Percentiles rank a stretch among this genome's conserved stretches.
Evolutionary conservation across 1,140 invertebrate genomes (phyloP).

Genomic region (Pseudomyrmex flavicornis): DNA sequence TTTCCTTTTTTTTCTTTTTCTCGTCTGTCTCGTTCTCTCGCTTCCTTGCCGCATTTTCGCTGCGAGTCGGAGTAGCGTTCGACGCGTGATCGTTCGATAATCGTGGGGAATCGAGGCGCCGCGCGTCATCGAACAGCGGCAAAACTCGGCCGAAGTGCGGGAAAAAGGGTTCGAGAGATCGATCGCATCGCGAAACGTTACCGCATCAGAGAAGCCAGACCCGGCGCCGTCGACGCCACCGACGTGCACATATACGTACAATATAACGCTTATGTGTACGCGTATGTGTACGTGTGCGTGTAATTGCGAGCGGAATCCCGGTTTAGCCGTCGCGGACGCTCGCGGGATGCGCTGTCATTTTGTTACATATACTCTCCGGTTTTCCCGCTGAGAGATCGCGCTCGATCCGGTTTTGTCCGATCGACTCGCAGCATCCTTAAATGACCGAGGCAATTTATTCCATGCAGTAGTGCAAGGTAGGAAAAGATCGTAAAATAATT

Average conservation of each 20-base stretch:
- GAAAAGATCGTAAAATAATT: too few species aligned
- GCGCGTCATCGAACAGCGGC: constrained; percentile 24
- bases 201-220: constrained; percentile 19
- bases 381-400: constrained; percentile 4
- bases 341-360: constrained; percentile 24
- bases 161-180: constrained; percentile 34
- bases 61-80: constrained; percentile 57
- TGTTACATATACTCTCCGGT: not conserved
- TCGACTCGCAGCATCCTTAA: not conserved
- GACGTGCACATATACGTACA: not conserved
- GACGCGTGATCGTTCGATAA: constrained; percentile 36
- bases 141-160: constrained; percentile 13
- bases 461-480: too few species aligned
- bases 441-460: too few species aligned
- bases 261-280: not conserved
- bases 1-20: not conserved
- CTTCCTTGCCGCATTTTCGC: constrained; percentile 2
- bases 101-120: constrained; percentile 34
- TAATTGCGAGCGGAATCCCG: constrained; percentile 14
- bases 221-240: constrained; percentile 38
- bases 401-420: not conserved
- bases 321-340: constrained; percentile 19
- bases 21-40: not conserved
- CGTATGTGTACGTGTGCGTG: not conserved
- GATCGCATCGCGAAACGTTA: constrained; percentile 27